Percentiles rank a stretch among this genome's conserved stretches.
phyloP scores from a whole-genome alignment of 2,797 vertebrate genomes.

The Coccyzus lansbergi region DNA sequence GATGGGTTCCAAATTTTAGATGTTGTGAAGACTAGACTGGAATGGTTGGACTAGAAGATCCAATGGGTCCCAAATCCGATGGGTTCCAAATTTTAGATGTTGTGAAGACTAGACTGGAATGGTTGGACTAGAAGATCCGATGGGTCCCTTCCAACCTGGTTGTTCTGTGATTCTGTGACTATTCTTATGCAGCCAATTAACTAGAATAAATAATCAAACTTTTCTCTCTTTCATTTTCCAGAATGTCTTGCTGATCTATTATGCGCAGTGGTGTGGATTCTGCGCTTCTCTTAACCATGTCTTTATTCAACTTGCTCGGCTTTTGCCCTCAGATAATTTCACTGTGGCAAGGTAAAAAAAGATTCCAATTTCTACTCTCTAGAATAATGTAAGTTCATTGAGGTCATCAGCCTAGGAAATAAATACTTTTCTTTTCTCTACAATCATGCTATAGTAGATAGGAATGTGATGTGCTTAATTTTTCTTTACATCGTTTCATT shows the following conservation, averaged over 20 bases:
- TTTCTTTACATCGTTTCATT: background rate
- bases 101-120: too few species aligned
- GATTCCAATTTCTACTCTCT: background rate
- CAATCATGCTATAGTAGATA: background rate
- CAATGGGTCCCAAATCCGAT: too few species aligned
- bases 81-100: too few species aligned
- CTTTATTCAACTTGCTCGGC: constrained; percentile 87
- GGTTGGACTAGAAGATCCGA: too few species aligned
- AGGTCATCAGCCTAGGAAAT: background rate
- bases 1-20: too few species aligned
- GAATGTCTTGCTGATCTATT: constrained; percentile 89
- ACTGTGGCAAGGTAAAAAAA: constrained; percentile 87
- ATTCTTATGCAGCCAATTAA: background rate
- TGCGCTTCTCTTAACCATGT: constrained; percentile 83
- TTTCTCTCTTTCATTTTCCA: constrained; percentile 57
- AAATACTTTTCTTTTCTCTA: background rate
- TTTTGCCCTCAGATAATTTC: constrained; percentile 85
- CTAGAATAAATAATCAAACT: background rate
- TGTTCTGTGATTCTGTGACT: too few species aligned
- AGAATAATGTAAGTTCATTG: background rate
- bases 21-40: too few species aligned
- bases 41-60: too few species aligned
- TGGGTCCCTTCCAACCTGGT: too few species aligned
- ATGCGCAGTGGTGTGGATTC: constrained; percentile 85
- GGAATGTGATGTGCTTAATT: background rate